A percentile compares a stretch with the other conserved stretches of the same genome.
Conservation (phyloP, 1,140 invertebrate genomes). For the Galleria mellonella region DNA sequence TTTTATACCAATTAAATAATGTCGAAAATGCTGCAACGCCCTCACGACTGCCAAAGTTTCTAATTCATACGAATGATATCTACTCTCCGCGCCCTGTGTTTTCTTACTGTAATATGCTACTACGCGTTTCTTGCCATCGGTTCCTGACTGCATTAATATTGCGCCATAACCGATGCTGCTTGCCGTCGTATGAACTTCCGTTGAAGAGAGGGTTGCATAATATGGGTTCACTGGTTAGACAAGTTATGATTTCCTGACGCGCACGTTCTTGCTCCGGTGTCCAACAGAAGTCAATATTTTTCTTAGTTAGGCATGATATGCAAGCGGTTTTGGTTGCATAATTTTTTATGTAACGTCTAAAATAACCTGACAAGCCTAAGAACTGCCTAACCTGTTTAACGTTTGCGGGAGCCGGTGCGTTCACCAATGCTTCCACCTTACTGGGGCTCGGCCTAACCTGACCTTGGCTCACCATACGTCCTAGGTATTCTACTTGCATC, state of each 20-base stretch:
- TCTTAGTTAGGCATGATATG: not conserved
- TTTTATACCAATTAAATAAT: slow-evolving; percentile 14
- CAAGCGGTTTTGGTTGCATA: not conserved
- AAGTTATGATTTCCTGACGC: no score
- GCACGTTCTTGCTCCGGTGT: not conserved
- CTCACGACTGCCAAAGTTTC: slow-evolving; percentile 12
- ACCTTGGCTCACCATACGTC: slow-evolving; percentile 15
- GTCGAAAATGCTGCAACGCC: slow-evolving; percentile 14
- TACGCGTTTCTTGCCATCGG: slow-evolving; percentile 19
- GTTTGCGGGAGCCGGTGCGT: slow-evolving; percentile 33
- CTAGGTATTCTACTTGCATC: slow-evolving; percentile 21
- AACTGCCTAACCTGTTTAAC: slow-evolving; percentile 34
- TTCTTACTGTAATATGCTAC: slow-evolving; percentile 31
- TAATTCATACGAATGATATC: slow-evolving; percentile 21
- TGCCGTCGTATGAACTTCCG: slow-evolving; percentile 17
- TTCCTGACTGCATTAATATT: slow-evolving; percentile 1
- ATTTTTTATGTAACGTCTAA: slow-evolving; percentile 26
- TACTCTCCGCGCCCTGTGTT: slow-evolving; percentile 26
- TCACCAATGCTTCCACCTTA: slow-evolving; percentile 36
- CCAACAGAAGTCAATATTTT: not conserved
- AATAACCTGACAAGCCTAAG: slow-evolving; percentile 37
- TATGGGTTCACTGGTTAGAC: no score
- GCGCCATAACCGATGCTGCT: slow-evolving; percentile 28
- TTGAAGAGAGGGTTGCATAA: slow-evolving; percentile 8
- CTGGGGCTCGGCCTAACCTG: slow-evolving; percentile 29